Evolutionary conservation across 1,140 invertebrate genomes (phyloP).

Genomic region (Hycleus phaleratus): DNA sequence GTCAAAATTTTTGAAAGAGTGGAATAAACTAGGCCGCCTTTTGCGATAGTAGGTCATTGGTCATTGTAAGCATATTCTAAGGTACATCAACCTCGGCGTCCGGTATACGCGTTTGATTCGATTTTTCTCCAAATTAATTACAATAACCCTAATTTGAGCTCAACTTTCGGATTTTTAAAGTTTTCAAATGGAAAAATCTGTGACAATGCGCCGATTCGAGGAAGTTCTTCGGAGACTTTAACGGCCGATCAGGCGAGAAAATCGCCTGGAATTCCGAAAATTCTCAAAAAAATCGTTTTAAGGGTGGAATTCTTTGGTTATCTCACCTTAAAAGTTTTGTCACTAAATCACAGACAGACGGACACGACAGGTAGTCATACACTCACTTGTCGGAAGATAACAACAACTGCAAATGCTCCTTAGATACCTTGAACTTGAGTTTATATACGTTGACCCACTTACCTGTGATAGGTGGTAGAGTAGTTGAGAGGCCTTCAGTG

Average conservation of each 20-base stretch:
- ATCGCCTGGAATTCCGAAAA: not conserved
- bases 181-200: not conserved
- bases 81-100: slow-evolving; percentile 1
- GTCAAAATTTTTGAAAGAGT: not conserved
- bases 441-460: slow-evolving; percentile 50
- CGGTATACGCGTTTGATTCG: no score
- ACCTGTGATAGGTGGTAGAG: slow-evolving; percentile 22
- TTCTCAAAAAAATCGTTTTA: not conserved
- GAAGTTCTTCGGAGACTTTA: not conserved
- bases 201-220: not conserved
- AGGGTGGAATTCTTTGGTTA: slow-evolving; percentile 3
- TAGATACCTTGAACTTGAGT: slow-evolving; percentile 49
- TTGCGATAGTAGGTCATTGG: slow-evolving; percentile 10
- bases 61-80: not conserved
- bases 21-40: not conserved
- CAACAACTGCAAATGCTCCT: slow-evolving; percentile 33
- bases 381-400: slow-evolving; percentile 25
- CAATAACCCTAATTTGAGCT: no score
- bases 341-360: slow-evolving; percentile 17
- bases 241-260: slow-evolving; percentile 30
- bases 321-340: slow-evolving; percentile 18
- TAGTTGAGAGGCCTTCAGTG: no score
- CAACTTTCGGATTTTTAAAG: no score
- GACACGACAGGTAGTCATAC: slow-evolving; percentile 16
- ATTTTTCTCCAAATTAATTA: no score